Conservation (phyloP, 2,888 invertebrate species). For the Andrena chrysosceles region DNA sequence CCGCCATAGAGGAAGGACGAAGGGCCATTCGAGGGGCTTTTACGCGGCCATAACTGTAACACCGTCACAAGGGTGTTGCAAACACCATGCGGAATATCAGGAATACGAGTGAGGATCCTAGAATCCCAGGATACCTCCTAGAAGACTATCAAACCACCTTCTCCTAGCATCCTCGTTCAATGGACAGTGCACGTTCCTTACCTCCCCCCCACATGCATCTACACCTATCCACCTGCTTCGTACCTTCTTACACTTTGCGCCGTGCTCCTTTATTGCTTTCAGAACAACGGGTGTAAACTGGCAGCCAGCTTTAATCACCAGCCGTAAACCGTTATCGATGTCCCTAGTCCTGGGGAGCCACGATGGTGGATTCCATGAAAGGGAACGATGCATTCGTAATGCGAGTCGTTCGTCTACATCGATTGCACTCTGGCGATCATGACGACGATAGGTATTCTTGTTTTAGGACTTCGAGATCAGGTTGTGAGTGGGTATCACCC, state of each 20-base stretch:
- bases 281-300: constrained; percentile 18
- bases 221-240: constrained; percentile 9
- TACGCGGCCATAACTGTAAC: constrained; percentile 70
- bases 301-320: constrained; percentile 26
- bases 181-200: constrained; percentile 27
- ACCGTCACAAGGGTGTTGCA: constrained; percentile 43
- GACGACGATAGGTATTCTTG: neutral
- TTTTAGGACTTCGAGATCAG: neutral
- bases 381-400: neutral
- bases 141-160: constrained; percentile 53
- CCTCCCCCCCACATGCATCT: neutral
- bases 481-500: too few species aligned
- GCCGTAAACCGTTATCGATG: constrained; percentile 37
- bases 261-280: constrained; percentile 28
- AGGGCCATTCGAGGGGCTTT: constrained; percentile 66
- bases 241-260: constrained; percentile 21
- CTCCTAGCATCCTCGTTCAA: constrained; percentile 26
- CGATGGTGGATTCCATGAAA: neutral
- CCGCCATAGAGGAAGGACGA: constrained; percentile 8
- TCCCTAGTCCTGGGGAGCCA: constrained; percentile 7
- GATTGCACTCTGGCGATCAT: neutral
- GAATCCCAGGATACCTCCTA: constrained; percentile 39
- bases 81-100: constrained; percentile 47
- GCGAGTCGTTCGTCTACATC: neutral
- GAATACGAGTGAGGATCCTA: constrained; percentile 52